Conservation (phyloP, 1,140 invertebrate genomes). For the Diabrotica undecimpunctata region DNA sequence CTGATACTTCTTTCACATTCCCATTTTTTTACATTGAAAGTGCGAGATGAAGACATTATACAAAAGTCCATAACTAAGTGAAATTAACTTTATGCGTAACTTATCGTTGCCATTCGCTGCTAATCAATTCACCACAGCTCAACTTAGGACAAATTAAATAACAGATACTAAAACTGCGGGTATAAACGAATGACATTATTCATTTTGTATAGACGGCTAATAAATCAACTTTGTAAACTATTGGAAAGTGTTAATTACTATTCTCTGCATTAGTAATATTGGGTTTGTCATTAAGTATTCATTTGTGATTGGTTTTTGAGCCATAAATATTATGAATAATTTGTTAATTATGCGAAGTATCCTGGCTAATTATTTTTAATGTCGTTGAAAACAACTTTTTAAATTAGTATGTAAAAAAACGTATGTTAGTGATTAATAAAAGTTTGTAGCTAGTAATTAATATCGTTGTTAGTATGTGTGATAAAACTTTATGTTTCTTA, state of each 20-base stretch:
- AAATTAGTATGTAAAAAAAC: not conserved
- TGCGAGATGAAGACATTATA: too few relatives aligned
- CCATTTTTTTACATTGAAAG: too few relatives aligned
- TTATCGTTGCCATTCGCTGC: too few relatives aligned
- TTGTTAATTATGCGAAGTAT: slow-evolving; percentile 12
- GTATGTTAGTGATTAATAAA: too few relatives aligned
- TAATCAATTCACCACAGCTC: slow-evolving; percentile 8
- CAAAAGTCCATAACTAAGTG: too few relatives aligned
- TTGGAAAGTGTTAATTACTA: slow-evolving; percentile 6
- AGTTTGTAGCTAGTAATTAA: too few relatives aligned
- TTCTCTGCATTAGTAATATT: slow-evolving; percentile 9
- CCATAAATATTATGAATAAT: slow-evolving; percentile 11
- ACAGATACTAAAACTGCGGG: not conserved
- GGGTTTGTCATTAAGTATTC: slow-evolving; percentile 10
- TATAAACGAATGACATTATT: slow-evolving; percentile 16
- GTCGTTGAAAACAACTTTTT: slow-evolving; percentile 4
- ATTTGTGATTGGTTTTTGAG: not conserved
- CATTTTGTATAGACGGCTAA: slow-evolving; percentile 3
- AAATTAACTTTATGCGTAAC: too few relatives aligned
- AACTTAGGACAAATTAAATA: not conserved
- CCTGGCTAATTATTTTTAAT: slow-evolving; percentile 10
- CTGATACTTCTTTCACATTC: too few relatives aligned
- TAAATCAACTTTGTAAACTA: slow-evolving; percentile 8
- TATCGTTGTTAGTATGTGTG: too few relatives aligned
- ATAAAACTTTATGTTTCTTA: too few relatives aligned